Percentiles rank a stretch among this genome's conserved stretches.
phyloP scores from a whole-genome alignment of 1,140 invertebrate genomes.

The Colletes gigas region DNA sequence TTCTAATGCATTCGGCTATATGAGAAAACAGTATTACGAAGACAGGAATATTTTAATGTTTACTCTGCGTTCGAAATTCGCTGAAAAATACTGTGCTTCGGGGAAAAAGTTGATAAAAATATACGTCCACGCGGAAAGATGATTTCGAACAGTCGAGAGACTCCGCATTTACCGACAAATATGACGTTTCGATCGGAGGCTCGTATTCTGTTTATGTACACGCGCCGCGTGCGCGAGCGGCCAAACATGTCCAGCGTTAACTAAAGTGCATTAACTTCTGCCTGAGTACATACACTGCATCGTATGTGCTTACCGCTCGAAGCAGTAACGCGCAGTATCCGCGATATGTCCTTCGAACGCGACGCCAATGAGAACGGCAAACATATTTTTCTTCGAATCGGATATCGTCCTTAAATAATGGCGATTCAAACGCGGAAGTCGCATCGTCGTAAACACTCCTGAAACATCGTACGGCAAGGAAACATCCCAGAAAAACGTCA shows the following conservation, averaged over 20 bases:
- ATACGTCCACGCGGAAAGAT: no score
- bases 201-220: conserved; percentile 11
- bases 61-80: no score
- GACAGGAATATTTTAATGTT: no score
- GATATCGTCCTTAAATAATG: background rate
- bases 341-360: background rate
- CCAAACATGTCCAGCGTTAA: background rate
- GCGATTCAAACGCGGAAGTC: background rate
- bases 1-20: no score
- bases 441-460: background rate
- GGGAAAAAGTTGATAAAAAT: background rate
- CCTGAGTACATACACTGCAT: background rate
- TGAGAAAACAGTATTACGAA: no score
- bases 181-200: conserved; percentile 2
- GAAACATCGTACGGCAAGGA: background rate
- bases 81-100: background rate
- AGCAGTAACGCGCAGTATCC: background rate
- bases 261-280: background rate
- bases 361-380: background rate
- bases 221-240: background rate
- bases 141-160: background rate
- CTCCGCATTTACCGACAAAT: background rate
- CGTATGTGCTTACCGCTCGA: no score
- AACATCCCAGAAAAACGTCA: background rate
- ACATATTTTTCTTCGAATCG: background rate